These are phyloP conservation scores for Neoarius graeffei DNA, from an alignment of 2,113 vertebrate species.

Conservation along the genomic window DNA sequence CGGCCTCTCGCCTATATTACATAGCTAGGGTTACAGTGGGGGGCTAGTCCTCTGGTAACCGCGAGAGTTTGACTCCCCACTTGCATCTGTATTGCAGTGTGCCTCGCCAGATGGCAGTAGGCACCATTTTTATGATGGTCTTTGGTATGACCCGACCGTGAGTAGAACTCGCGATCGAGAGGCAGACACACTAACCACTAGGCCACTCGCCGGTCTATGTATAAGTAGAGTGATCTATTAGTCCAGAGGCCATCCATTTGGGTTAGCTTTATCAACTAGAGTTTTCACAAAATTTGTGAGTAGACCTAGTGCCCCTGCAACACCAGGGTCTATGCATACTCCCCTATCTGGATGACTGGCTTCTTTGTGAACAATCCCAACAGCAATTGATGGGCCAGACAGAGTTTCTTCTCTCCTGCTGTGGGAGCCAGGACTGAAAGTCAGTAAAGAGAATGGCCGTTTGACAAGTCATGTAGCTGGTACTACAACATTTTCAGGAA, in stretches of 20 bases:
- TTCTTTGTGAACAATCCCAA: not conserved
- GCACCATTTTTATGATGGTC: no score
- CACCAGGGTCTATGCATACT: not conserved
- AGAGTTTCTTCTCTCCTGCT: not conserved
- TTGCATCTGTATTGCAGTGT: no score
- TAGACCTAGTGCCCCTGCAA: not conserved
- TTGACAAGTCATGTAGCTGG: not conserved
- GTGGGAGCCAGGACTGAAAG: not conserved
- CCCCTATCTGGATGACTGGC: not conserved
- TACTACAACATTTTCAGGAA: not conserved
- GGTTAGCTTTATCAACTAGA: not conserved
- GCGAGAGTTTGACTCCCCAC: no score
- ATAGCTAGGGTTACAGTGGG: no score
- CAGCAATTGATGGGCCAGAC: not conserved
- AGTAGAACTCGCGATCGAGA: no score
- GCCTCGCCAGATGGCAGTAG: no score
- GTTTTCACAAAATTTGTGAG: no score
- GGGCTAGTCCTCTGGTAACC: no score
- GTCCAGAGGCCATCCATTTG: not conserved
- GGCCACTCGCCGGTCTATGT: no score
- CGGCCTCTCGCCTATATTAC: no score
- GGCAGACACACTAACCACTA: no score
- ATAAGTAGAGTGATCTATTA: not conserved
- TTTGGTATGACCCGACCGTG: no score
- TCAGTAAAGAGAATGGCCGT: not conserved